Percentiles rank a stretch among this genome's conserved stretches.
phyloP scores from a whole-genome alignment of 2,113 vertebrate genomes.

The Sminthopsis crassicaudata region DNA sequence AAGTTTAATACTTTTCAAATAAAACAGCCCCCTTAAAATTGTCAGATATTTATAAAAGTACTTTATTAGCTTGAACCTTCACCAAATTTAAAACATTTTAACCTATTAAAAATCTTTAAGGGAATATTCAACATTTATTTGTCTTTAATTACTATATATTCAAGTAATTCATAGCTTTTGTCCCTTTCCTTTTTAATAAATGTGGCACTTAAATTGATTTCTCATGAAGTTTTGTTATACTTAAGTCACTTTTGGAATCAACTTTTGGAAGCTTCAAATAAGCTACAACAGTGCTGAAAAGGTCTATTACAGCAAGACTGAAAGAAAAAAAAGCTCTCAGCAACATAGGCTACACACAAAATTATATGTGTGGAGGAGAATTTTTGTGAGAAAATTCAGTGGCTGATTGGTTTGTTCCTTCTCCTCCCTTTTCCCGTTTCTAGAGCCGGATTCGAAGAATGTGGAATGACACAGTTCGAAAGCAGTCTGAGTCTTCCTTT shows the following conservation, averaged over 20 bases:
- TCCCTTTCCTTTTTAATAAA: conserved; percentile 28
- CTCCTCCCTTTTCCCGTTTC: conserved; percentile 27
- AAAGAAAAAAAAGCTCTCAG: neutral
- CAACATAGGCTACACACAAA: neutral
- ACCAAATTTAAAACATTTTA: conserved; percentile 33
- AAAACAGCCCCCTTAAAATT: conserved; percentile 15
- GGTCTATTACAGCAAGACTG: neutral
- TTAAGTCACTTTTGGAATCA: neutral
- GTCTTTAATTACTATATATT: neutral
- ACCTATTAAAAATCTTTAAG: neutral
- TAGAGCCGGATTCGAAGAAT: conserved; percentile 99
- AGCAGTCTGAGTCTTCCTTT: conserved; percentile 99
- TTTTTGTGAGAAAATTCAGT: conserved; percentile 9
- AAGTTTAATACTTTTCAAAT: conserved; percentile 17
- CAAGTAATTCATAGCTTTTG: neutral
- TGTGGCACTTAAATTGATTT: too few relatives aligned
- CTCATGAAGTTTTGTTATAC: too few relatives aligned
- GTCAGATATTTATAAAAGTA: conserved; percentile 46
- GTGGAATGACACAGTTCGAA: conserved; percentile 99
- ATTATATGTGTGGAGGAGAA: neutral
- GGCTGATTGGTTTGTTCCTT: neutral
- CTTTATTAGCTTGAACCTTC: conserved; percentile 34
- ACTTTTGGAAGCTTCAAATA: conserved; percentile 15
- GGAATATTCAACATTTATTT: neutral
- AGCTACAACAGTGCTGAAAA: neutral